Conservation (phyloP, 2,113 vertebrate species). For the Hypomesus transpacificus region DNA sequence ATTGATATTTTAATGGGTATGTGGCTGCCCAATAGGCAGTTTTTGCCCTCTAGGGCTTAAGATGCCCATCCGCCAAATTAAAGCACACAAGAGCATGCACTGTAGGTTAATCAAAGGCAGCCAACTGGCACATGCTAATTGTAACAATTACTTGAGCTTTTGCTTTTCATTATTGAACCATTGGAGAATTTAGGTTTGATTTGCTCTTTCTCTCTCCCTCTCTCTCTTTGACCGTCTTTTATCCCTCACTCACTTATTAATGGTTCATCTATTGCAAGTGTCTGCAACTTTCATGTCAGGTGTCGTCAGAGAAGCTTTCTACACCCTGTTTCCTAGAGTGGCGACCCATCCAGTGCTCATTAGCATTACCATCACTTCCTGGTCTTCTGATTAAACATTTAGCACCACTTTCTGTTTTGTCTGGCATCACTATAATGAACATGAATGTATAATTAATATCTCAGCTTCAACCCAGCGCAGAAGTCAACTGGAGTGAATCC, state of each 20-base stretch:
- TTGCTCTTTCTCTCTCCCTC: background rate
- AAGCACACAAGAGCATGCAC: background rate
- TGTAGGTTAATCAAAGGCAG: background rate
- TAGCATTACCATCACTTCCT: constrained; percentile 43
- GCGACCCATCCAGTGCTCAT: constrained; percentile 45
- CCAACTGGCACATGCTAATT: background rate
- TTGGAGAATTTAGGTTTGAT: background rate
- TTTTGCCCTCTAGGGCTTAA: background rate
- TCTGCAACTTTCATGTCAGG: constrained; percentile 18
- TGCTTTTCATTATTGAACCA: constrained; percentile 6
- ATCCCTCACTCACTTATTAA: background rate
- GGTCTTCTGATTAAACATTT: constrained; percentile 53
- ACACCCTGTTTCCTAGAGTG: constrained; percentile 14
- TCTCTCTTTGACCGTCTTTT: background rate
- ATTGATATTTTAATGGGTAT: too few species aligned
- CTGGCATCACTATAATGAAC: constrained; percentile 54
- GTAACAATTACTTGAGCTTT: constrained; percentile 1
- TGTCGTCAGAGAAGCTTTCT: constrained; percentile 14
- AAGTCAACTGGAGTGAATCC: constrained; percentile 33
- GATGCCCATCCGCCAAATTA: background rate
- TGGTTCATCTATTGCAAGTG: background rate
- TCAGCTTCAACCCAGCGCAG: constrained; percentile 35
- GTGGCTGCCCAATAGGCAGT: background rate
- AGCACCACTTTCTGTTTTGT: constrained; percentile 35
- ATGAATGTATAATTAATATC: constrained; percentile 53